A percentile compares a stretch with the other conserved stretches of the same genome.
Evolutionary conservation across 2,113 vertebrate species (phyloP).

Genomic region (Prolemur simus): DNA sequence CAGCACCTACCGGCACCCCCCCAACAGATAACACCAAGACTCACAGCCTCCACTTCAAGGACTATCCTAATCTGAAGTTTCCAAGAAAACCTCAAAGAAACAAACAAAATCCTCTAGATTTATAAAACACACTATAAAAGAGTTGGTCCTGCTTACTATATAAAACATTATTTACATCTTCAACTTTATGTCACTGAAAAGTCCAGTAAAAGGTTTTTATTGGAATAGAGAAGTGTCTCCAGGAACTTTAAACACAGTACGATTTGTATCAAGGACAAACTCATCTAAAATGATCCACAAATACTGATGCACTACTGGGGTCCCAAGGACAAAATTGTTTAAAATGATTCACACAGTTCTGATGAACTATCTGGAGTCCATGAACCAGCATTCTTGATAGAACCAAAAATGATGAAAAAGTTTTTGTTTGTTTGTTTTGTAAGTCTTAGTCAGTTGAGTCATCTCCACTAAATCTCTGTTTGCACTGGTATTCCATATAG

Average conservation of each 20-base stretch:
- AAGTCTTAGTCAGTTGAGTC: slow-evolving; percentile 53
- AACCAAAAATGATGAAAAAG: neutral
- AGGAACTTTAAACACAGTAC: slow-evolving; percentile 13
- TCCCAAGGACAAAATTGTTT: neutral
- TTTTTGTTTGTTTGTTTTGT: neutral
- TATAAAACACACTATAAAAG: neutral
- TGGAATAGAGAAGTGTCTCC: slow-evolving; percentile 32
- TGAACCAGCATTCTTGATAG: neutral
- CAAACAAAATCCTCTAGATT: neutral
- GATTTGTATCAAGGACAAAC: slow-evolving; percentile 42
- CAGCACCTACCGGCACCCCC: neutral
- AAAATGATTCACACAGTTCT: neutral
- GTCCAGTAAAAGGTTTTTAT: neutral
- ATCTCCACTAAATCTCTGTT: slow-evolving; percentile 31
- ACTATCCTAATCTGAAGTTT: slow-evolving; percentile 29
- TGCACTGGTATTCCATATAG: slow-evolving; percentile 20
- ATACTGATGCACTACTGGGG: neutral
- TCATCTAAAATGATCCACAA: neutral
- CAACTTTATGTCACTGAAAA: neutral
- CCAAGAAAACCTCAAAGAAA: slow-evolving; percentile 59
- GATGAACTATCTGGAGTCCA: slow-evolving; percentile 18
- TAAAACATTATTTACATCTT: slow-evolving; percentile 39
- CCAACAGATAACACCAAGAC: neutral
- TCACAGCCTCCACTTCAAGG: neutral
- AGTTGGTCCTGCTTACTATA: neutral